Evolutionary conservation across 1,140 invertebrate species (phyloP), one percentile per base, ranked within the genome.

Genomic region (Psix sp.): DNA sequence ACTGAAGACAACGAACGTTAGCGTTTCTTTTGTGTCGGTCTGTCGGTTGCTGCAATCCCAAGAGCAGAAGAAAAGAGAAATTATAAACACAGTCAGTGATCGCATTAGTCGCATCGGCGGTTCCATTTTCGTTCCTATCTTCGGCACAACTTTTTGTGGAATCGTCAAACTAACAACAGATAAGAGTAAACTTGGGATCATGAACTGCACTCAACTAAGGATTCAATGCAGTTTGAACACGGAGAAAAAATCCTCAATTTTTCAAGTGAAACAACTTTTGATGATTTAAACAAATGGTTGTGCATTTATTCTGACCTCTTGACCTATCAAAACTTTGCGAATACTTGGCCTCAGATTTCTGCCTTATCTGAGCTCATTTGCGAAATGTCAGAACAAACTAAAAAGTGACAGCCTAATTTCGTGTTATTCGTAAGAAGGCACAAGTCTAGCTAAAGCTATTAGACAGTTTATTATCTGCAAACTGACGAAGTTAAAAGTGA

Each of bases 1-100:
- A 49, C 51, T 33, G 62, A 66, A 56, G 43, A 65, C 62, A 65
- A 56, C 49, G 56, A 65, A 65, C 54, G 48, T 51, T 52, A 17
- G 38, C 42, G 35, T 42, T 66, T 39, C 40, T 49, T 66, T 66
- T 56, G 62, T 48, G 42, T 31, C 43, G 39, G 11, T 17, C 15
- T 56, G 51, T 66, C 16, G 29, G 17, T 48, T 54, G 35, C 24
- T 43, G 49, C 42, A 56, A 46, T 46, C 46, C 21, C 4, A 4
- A 49, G 36, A 26, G 33, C 17, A 20, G 35, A 56, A 66, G 51
- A 66, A 48, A 40, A 5, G 18, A 40, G 43, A 49, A 48, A 66
- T 56, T 54, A 65, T 65, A 54, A 65, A 65, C 21, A 65, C 48
- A 39, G 46, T 45, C 33, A 24, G 42, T 66, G 62, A 66, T 56